phyloP scores from a whole-genome alignment of 2,113 vertebrate species.

The Galemys pyrenaicus region DNA sequence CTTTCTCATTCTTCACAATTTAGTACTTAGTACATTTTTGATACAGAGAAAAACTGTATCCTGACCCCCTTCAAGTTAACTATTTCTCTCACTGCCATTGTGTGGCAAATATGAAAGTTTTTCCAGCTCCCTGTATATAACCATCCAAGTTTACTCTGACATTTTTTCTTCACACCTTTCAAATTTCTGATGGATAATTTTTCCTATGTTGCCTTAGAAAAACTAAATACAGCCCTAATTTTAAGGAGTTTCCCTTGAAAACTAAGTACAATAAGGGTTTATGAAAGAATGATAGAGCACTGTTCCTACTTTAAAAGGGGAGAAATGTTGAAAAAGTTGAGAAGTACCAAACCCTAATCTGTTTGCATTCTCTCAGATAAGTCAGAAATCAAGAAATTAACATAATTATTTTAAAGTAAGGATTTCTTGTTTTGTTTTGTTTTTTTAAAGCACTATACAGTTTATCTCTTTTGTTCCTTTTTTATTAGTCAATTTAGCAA shows the following conservation, averaged over 20 bases:
- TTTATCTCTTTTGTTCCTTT: background rate
- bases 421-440: background rate
- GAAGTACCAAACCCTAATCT: background rate
- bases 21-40: background rate
- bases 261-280: background rate
- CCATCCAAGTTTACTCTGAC: background rate
- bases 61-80: background rate
- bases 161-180: background rate
- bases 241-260: background rate
- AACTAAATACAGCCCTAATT: slow-evolving; percentile 30
- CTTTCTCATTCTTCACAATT: background rate
- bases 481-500: background rate
- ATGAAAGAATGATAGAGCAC: background rate
- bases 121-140: background rate
- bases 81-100: background rate
- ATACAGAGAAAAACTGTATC: background rate
- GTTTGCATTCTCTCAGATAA: background rate
- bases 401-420: slow-evolving; percentile 5
- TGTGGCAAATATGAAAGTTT: background rate
- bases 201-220: slow-evolving; percentile 20
- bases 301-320: background rate
- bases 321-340: background rate
- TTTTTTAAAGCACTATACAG: background rate
- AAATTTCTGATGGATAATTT: background rate
- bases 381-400: slow-evolving; percentile 22